Conservation (phyloP, 2,888 invertebrate species). For the Himalopsyche japonica region DNA sequence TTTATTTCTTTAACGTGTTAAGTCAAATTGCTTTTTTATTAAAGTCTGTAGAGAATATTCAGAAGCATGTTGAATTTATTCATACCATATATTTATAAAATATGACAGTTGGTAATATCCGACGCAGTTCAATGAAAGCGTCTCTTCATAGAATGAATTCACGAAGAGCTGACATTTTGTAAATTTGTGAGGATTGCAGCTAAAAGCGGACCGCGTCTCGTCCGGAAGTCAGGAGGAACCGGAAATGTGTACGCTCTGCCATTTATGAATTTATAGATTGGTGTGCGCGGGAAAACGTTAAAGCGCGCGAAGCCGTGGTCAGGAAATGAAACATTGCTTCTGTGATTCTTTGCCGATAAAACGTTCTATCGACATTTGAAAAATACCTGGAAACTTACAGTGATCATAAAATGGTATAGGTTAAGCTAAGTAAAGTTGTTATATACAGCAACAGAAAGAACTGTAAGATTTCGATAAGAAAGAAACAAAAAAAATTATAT, state of each 20-base stretch:
- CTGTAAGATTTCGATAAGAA: too few relatives aligned
- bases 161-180: background rate
- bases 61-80: background rate
- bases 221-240: conserved; percentile 15
- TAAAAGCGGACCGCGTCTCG: conserved; percentile 2
- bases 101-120: conserved; percentile 35
- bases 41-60: too few relatives aligned
- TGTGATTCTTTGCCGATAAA: background rate
- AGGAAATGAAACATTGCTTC: background rate
- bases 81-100: background rate
- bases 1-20: too few relatives aligned
- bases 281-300: background rate
- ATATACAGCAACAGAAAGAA: too few relatives aligned
- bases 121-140: background rate
- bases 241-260: conserved; percentile 29
- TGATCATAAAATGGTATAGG: too few relatives aligned
- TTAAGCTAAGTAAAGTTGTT: too few relatives aligned
- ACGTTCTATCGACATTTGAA: background rate
- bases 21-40: too few relatives aligned
- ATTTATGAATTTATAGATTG: conserved; percentile 15
- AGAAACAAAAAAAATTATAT: too few relatives aligned
- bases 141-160: background rate
- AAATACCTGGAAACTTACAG: background rate
- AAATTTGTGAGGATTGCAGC: background rate
- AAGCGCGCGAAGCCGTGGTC: background rate